Evolutionary conservation across 2,797 vertebrate genomes (phyloP), one percentile per base, ranked within the genome.

Genomic region (Chrysocyon brachyurus): DNA sequence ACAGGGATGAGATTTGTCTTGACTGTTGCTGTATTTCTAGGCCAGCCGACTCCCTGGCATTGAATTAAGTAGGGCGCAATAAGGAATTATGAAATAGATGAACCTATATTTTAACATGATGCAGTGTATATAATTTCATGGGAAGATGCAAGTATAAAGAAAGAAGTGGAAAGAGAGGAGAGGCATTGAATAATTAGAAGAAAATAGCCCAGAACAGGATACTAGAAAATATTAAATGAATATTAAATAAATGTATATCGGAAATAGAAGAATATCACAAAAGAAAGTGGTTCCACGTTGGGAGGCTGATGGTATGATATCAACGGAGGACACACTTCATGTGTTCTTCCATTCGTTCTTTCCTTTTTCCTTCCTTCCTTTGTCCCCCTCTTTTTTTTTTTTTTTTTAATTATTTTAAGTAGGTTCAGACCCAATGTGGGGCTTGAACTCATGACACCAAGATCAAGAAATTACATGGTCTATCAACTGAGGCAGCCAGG

Each of bases 301-400:
- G 11, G n/a, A 87, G 59, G 19, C 9, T 61, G 66, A 57, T 31
- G 2, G 1, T 46, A 3, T 19, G 49, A n/a, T 36, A 24, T n/a
- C 17, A 59, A 26, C 11, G 57, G 83, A 75, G 28, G 46, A 31
- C 9, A 90, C 19, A 8, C 7, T 89, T 82, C 16, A 14, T 17
- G 6, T 28, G 46, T 28, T 90, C 9, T 88, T 77, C 31, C 7
- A 54, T 72, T 92, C 36, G 12, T 78, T 89, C 6, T 31, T 68
- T 40, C 31, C 17, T 36, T 36, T n/a, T 59, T 33, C 2, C 33
- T n/a, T 17, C 6, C 1, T 68, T 49, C 12, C 15, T 4, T 52
- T 7, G 4, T 9, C 19, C 3, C 19, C 3, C 6, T 1, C 1
- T 0, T 36, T 36, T 31, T 46, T 0, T 36, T 36, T 31, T 46